Percentiles rank a stretch among this genome's conserved stretches.
Evolutionary conservation across 2,797 vertebrate genomes (phyloP).

Genomic region (Cyclura pinguis): DNA sequence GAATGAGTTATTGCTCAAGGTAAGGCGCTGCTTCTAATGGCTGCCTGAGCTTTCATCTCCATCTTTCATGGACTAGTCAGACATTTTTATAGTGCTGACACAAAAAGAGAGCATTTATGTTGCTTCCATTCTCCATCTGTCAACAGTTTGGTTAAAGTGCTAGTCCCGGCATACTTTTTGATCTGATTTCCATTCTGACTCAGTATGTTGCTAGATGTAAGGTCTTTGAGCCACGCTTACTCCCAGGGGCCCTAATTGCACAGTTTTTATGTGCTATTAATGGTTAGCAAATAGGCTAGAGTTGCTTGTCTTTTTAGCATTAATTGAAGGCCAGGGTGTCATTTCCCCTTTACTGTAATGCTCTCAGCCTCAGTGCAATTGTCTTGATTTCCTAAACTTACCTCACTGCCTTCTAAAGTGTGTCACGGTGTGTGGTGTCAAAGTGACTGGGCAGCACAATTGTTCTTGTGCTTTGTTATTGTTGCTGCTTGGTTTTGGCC

Average conservation of each 20-base stretch:
- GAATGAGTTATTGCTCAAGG: slow-evolving; percentile 79
- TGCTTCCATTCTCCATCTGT: slow-evolving; percentile 81
- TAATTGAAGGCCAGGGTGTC: slow-evolving; percentile 36
- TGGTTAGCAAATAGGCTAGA: slow-evolving; percentile 60
- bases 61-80: slow-evolving; percentile 80
- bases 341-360: slow-evolving; percentile 56
- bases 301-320: slow-evolving; percentile 53
- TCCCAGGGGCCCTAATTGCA: slow-evolving; percentile 54
- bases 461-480: slow-evolving; percentile 21
- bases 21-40: slow-evolving; percentile 77
- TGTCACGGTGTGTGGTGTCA: not conserved
- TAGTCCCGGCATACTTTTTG: slow-evolving; percentile 75
- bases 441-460: not conserved
- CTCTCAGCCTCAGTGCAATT: slow-evolving; percentile 22
- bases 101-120: slow-evolving; percentile 78
- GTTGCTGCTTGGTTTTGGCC: not conserved
- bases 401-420: not conserved
- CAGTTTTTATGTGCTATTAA: slow-evolving; percentile 58
- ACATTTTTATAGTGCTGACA: slow-evolving; percentile 82
- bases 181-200: slow-evolving; percentile 73
- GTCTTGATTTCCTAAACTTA: slow-evolving; percentile 36
- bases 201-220: slow-evolving; percentile 43
- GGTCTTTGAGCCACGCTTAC: slow-evolving; percentile 44
- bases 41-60: slow-evolving; percentile 76
- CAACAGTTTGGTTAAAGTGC: slow-evolving; percentile 79